Base-by-base conservation (phyloP, 2,113 vertebrate genomes). In the Triplophysa siluroides region DNA sequence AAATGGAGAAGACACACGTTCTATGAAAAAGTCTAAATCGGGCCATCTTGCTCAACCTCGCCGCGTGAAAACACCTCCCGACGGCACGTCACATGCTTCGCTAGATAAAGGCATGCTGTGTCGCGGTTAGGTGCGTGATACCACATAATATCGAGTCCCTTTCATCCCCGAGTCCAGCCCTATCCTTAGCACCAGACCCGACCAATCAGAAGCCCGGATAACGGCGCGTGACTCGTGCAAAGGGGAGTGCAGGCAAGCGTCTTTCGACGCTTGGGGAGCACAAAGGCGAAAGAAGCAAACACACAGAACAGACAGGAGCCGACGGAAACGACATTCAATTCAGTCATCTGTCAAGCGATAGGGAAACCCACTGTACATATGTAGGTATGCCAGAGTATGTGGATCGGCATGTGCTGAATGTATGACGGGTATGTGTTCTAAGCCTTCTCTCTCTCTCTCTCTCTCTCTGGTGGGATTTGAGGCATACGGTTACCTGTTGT, bases 401-500 rank as follows among this genome's bases (percentile, higher is more conserved):
- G 84, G 84, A 29, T 79, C 70, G 69, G 64, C 82, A 90, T 90
- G 89, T 92, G 88, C 88, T 87, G 85, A 87, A 90, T 90, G 88
- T 87, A 92, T 83, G 83, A 90, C 86, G 85, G 83, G 86, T 90
- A 91, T 92, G 90, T 91, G 77, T 75, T 85, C 90, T 92, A 87
- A 90, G 88, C 88, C 90, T 89, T 91, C 88, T 89, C 87, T 89
- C 80, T 76, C 86, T 56, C 87, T 89, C 80, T 76, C 86, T 56
- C 73, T 85, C 77, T 76, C 88, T 67, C 89, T 50, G 73, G 74
- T 60, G 82, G 78, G 60, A 70, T 89, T 90, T 90, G 83, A 86
- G 79, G 85, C 83, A 84, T 81, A 85, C 83, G 81, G 64, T 96
- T 95, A 99, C 98, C 98, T 97, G 97, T 94, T 85, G 96, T 93